These are phyloP conservation scores for Cacoxenus indagator DNA, from an alignment of 2,888 invertebrate genomes.

Conservation along the genomic window DNA sequence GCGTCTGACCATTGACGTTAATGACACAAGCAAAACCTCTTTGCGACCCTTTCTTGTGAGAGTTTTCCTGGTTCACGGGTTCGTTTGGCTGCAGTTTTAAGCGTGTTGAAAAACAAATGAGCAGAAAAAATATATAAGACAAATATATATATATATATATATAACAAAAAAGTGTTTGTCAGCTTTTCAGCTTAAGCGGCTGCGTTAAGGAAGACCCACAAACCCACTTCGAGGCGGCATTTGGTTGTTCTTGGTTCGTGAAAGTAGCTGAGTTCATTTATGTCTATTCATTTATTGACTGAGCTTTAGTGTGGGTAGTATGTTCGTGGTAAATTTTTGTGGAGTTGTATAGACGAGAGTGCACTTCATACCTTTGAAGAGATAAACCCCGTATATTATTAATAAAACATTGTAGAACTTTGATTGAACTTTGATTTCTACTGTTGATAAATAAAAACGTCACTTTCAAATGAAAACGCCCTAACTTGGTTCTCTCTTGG, in stretches of 20 bases:
- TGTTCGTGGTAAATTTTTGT: no score
- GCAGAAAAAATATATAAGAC: not conserved
- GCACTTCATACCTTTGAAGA: no score
- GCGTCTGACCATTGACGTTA: constrained; percentile 18
- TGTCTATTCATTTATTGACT: constrained; percentile 6
- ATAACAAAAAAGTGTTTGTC: not conserved
- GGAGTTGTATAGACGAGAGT: not conserved
- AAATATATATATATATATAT: not conserved
- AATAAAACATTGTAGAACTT: no score
- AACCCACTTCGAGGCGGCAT: constrained; percentile 12
- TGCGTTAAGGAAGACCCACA: constrained; percentile 6
- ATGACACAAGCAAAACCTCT: constrained; percentile 13
- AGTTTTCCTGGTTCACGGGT: not conserved
- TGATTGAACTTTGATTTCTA: no score
- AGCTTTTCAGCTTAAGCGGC: not conserved
- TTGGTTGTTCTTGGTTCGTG: not conserved
- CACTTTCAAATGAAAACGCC: no score
- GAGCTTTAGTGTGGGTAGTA: no score
- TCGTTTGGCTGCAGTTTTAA: not conserved
- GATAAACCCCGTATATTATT: no score
- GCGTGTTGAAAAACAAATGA: constrained; percentile 2
- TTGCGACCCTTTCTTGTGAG: constrained; percentile 3
- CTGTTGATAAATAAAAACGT: no score
- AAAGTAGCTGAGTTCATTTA: not conserved
- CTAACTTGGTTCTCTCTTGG: no score